Conservation (phyloP, 2,888 invertebrate genomes). For the Hydrotaea diabolus region DNA sequence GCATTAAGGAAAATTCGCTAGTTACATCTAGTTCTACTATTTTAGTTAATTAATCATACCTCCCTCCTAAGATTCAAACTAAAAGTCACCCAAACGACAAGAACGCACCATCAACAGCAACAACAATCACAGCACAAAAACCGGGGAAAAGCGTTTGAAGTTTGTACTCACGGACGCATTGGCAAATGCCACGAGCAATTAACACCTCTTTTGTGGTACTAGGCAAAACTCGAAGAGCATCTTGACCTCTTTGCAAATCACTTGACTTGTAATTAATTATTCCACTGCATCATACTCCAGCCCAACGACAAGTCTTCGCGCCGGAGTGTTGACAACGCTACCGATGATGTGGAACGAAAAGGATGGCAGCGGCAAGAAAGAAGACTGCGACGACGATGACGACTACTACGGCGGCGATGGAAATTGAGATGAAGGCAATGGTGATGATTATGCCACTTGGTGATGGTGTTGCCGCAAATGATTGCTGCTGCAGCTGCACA, state of each 20-base stretch:
- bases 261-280: constrained; percentile 68
- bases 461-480: constrained; percentile 3
- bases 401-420: not conserved
- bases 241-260: constrained; percentile 67
- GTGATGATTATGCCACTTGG: constrained; percentile 58
- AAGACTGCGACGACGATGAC: not conserved
- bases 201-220: constrained; percentile 65
- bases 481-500: constrained; percentile 38
- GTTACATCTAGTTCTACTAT: no score
- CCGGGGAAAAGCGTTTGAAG: constrained; percentile 43
- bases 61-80: not conserved
- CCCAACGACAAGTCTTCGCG: not conserved
- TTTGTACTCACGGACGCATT: constrained; percentile 34
- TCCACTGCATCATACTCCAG: constrained; percentile 54
- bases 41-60: not conserved
- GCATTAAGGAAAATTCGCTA: no score
- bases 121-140: constrained; percentile 22
- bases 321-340: constrained; percentile 42
- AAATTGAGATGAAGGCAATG: constrained; percentile 6
- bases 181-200: constrained; percentile 60
- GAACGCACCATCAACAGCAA: constrained; percentile 40
- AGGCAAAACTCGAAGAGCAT: constrained; percentile 61
- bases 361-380: not conserved
- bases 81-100: constrained; percentile 15
- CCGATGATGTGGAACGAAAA: constrained; percentile 5